Base-by-base conservation (phyloP, 2,888 invertebrate species). In the Drosophila bunnanda region DNA sequence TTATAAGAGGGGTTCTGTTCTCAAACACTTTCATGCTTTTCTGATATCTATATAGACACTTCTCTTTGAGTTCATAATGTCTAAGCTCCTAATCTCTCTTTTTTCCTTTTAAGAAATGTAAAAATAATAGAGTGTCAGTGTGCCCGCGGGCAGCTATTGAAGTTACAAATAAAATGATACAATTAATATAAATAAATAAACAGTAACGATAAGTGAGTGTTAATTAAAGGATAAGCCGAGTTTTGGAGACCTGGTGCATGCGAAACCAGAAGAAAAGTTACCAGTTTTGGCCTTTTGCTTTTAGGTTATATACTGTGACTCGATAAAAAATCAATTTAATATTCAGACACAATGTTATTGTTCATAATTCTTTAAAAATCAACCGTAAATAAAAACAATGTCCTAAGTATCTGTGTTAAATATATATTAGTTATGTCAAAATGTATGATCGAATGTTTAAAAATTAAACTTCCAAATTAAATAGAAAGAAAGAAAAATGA, bases 401-500 rank as follows among this genome's bases (percentile, higher is more conserved):
- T 46, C n/a, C 38, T 38, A 54, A n/a, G 20, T 38, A 39, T 17
- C 44, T 46, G 38, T 59, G 52, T 66, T 17, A 17, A 53, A 39
- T 10, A 50, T 32, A 65, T 65, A 30, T 36, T 17, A 25, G 22
- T 20, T 46, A 50, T 50, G 48, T 32, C 32, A 50, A 50, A 30
- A 53, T 53, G 53, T 53, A 17, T 59, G 59, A 59, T 22, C 10
- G 38, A 43, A 53, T 38, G 58, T 38, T 20, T 52, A 52, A 17
- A 61, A 52, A 44, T 55, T 7, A 53, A 56, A 60, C 25, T 7
- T 7, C 57, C 44, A 59, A 58, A 50, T 50, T 22, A 28, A 53
- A 39, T 9, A 22, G 6, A 59, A 52, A n/a, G n/a, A 20, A 41
- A 25, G 25, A 17, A 32, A 32, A 10, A 53, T 22, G 28, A 30